Evolutionary conservation across 1,140 invertebrate species (phyloP), one percentile per base, ranked within the genome.

Genomic region (Drosophila orena): DNA sequence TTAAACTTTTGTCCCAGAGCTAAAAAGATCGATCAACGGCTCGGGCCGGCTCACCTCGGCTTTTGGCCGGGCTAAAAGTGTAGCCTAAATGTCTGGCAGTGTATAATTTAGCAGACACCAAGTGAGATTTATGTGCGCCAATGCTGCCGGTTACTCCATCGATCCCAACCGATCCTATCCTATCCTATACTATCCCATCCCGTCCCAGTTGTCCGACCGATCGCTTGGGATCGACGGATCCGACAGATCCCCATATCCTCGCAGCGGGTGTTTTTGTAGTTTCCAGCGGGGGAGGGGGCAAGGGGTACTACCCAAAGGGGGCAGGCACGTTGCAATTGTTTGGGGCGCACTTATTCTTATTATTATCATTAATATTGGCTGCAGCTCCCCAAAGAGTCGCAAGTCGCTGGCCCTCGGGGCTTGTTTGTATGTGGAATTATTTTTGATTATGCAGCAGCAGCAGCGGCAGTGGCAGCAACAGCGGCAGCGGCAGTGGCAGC

Each of bases 31-130:
- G 90, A 91, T 91, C 90, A 91, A 76, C 77, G 76, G 75, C 64
- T 68, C 52, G 42, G 50, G 38, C 56, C 44, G 55, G 69, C 56
- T 37, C 37, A n/a, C 44, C 52, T 22, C 59, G 54, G 38, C 46
- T 61, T 37, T 56, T 42, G 37, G 62, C 53, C 60, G 37, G 80
- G 77, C 78, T 70, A 80, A 89, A 84, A 89, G 84, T 89, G 84
- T 89, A 89, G 84, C 85, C 84, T 89, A 89, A 88, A 91, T 91
- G 90, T 90, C 91, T 80, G 77, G 88, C 81, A 90, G 78, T 91
- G 74, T 92, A 91, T 92, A 92, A 92, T 92, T 92, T 92, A 91
- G 84, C 91, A 90, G 91, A 92, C 91, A 92, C 91, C 90, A 92
- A 92, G 91, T 92, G 91, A 92, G 91, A 92, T 92, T 92, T 92